Conservation (phyloP, 2,797 vertebrate species). For the Ispidina lecontei region DNA sequence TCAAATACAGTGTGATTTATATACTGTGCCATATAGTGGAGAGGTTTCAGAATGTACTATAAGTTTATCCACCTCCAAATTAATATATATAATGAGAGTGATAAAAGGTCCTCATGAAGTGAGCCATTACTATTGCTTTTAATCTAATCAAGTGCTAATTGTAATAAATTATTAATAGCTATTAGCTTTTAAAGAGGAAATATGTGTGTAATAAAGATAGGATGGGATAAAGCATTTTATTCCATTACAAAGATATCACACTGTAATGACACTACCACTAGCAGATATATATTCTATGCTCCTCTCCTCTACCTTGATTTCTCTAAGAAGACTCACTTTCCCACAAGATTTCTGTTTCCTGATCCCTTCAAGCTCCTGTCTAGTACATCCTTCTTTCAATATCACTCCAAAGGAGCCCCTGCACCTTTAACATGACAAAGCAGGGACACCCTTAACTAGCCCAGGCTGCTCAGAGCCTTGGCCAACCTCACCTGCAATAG, state of each 20-base stretch:
- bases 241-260: not conserved
- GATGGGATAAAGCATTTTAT: not conserved
- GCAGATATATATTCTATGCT: not conserved
- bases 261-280: not conserved
- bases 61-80: not conserved
- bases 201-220: not conserved
- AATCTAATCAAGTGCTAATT: not conserved
- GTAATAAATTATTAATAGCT: constrained; percentile 10
- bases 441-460: too few species aligned
- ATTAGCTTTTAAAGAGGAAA: not conserved
- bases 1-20: not conserved
- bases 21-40: not conserved
- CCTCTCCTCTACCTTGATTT: not conserved
- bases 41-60: not conserved
- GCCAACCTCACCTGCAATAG: too few species aligned
- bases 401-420: not conserved
- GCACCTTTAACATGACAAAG: not conserved
- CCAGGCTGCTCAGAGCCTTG: too few species aligned
- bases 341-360: not conserved
- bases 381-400: not conserved
- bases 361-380: not conserved
- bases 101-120: not conserved
- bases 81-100: not conserved
- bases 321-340: not conserved
- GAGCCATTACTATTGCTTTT: not conserved